Evolutionary conservation across 2,797 vertebrate species (phyloP).

Genomic region (Psittacula echo): DNA sequence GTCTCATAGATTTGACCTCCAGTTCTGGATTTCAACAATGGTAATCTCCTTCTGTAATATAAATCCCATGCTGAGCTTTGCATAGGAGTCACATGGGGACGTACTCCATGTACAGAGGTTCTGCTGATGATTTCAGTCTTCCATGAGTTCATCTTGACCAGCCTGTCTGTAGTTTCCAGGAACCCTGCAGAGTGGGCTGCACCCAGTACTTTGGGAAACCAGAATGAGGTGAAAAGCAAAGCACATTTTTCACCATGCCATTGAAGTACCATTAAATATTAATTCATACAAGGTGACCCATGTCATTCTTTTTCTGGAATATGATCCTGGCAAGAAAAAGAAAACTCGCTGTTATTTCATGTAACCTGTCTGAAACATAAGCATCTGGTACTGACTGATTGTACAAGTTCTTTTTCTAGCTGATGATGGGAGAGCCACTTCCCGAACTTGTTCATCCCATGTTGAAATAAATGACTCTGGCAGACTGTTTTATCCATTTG

Average conservation of each 20-base stretch:
- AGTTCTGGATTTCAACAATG: not conserved
- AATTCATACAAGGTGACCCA: not conserved
- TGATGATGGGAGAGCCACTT: not conserved
- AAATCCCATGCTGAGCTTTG: conserved; percentile 4
- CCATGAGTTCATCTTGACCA: not conserved
- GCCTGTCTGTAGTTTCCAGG: not conserved
- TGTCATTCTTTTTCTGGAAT: not conserved
- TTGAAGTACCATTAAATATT: not conserved
- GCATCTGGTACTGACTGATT: not conserved
- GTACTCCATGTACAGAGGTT: not conserved
- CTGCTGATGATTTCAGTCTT: not conserved
- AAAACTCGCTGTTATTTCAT: not conserved
- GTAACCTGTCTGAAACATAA: not conserved
- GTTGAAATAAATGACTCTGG: not conserved
- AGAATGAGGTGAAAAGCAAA: not conserved
- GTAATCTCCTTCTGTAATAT: not conserved
- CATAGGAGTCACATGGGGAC: not conserved
- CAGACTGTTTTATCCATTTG: not conserved
- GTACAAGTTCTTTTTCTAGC: not conserved
- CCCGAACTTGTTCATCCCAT: not conserved
- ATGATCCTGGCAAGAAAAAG: not conserved
- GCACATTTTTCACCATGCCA: not conserved
- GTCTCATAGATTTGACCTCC: not conserved
- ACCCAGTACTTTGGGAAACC: not conserved
- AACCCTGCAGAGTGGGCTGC: not conserved